Base-by-base conservation (phyloP, 1,140 invertebrate genomes). In the Trissolcus basalis region DNA sequence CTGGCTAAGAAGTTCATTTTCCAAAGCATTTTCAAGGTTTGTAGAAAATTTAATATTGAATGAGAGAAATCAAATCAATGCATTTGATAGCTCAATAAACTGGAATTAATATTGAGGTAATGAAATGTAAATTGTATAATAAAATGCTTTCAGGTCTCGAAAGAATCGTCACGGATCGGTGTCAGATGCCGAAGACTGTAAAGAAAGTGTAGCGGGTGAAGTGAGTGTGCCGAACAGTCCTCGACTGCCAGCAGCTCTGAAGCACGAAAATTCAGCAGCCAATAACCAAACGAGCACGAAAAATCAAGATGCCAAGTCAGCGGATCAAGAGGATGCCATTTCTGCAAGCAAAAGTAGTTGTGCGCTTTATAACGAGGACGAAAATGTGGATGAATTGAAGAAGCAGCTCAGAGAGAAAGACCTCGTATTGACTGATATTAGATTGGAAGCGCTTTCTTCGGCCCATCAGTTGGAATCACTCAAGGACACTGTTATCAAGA, bases 401-500 rank as follows among this genome's bases (percentile, higher is more conserved):
- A 95, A 96, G 82, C 96, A 98, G 82, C 88, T 99, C 33, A 90
- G 97, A 45, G 97, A 99, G 82, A 98, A 99, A 87, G 97, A 99
- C 86, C 93, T 98, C 76, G 96, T 97, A 13, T 87, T 99, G 56
- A 99, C 97, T 0, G 98, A 99, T 83, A 98, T 99, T 55, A 90
- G 97, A 72, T 88, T 99, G 27, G 98, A 99, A 87, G 97, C 98
- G 1, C 87, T 99, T 9, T 97, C 96, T 74, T 98, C 96, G 0
- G 97, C 97, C 2, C 97, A 98, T 89, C 97, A 99, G 87, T 89
- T 99, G 36, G 97, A 99, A 87, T 97, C 96, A 67, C 90, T 99
- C 0, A 96, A 97, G 85, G 97, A 99, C 83, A 97, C 96, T 39
- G 96, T 99, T 81, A 96, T 94, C 80, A 97, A 97, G 88, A 97